Evolutionary conservation across 2,888 invertebrate genomes (phyloP).

Genomic region (Elgonia sp.): DNA sequence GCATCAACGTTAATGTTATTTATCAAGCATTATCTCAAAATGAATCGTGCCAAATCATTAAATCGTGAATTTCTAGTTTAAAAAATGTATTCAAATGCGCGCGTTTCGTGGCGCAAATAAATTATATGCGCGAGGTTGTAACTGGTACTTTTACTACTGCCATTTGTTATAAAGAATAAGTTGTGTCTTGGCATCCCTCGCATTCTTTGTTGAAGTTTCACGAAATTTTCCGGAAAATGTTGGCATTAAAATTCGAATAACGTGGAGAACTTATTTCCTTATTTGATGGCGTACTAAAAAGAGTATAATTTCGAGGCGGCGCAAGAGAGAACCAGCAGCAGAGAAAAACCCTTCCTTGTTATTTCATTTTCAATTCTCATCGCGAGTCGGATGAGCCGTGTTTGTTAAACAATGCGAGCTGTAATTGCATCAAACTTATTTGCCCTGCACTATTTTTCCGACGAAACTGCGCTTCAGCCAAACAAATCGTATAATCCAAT

Average conservation of each 20-base stretch:
- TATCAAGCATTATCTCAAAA: slow-evolving; percentile 33
- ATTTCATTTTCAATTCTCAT: slow-evolving; percentile 64
- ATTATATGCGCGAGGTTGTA: slow-evolving; percentile 62
- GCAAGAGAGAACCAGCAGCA: not conserved
- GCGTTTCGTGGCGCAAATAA: slow-evolving; percentile 47
- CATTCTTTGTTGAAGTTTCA: slow-evolving; percentile 65
- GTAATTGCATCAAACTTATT: slow-evolving; percentile 12
- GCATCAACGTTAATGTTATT: slow-evolving; percentile 9
- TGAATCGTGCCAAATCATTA: slow-evolving; percentile 56
- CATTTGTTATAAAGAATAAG: slow-evolving; percentile 72
- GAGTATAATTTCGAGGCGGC: slow-evolving; percentile 44
- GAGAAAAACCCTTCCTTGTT: slow-evolving; percentile 26
- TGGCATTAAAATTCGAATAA: slow-evolving; percentile 73
- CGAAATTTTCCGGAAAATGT: slow-evolving; percentile 69
- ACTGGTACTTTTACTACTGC: slow-evolving; percentile 65
- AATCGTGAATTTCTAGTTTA: slow-evolving; percentile 34
- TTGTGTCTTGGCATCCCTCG: slow-evolving; percentile 60
- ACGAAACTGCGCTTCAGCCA: not conserved
- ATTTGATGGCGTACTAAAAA: slow-evolving; percentile 69
- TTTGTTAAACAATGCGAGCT: slow-evolving; percentile 41
- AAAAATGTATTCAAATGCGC: slow-evolving; percentile 63
- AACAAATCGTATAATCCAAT: not conserved
- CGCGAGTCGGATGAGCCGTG: slow-evolving; percentile 2
- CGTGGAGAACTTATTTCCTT: slow-evolving; percentile 73
- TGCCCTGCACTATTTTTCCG: slow-evolving; percentile 9